phyloP scores from a whole-genome alignment of 92 coral and sea anemone genomes.

The Phymanthus crucifer region DNA sequence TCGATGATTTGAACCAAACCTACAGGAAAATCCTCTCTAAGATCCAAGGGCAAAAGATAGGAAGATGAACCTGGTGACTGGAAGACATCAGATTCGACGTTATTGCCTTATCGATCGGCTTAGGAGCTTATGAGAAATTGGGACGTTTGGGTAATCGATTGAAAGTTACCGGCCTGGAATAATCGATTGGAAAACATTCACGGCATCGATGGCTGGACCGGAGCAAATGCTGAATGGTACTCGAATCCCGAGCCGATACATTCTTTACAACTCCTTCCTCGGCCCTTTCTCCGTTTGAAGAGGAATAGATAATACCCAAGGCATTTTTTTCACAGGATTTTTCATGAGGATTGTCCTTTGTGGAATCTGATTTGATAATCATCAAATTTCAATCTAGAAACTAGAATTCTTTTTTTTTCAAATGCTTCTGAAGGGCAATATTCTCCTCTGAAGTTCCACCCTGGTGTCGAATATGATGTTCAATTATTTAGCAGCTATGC shows the following conservation, averaged over 20 bases:
- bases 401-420: not conserved
- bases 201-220: not conserved
- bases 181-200: not conserved
- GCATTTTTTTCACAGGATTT: not conserved
- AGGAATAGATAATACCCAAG: not conserved
- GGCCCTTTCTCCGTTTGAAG: not conserved
- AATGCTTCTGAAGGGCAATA: slow-evolving; percentile 32
- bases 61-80: not conserved
- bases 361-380: not conserved
- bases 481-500: slow-evolving; percentile 37
- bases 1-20: slow-evolving; percentile 10
- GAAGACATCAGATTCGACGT: not conserved
- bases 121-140: slow-evolving; percentile 9
- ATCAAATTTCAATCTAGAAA: not conserved
- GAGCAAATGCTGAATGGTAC: not conserved
- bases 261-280: not conserved
- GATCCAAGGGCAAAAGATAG: not conserved
- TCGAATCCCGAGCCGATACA: not conserved
- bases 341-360: not conserved
- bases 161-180: not conserved
- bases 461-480: slow-evolving; percentile 16
- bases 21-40: slow-evolving; percentile 15
- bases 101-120: slow-evolving; percentile 8
- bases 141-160: not conserved
- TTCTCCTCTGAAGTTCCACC: slow-evolving; percentile 38